Evolutionary conservation across 2,797 vertebrate species (phyloP).

Genomic region (Cheirogaleus major): DNA sequence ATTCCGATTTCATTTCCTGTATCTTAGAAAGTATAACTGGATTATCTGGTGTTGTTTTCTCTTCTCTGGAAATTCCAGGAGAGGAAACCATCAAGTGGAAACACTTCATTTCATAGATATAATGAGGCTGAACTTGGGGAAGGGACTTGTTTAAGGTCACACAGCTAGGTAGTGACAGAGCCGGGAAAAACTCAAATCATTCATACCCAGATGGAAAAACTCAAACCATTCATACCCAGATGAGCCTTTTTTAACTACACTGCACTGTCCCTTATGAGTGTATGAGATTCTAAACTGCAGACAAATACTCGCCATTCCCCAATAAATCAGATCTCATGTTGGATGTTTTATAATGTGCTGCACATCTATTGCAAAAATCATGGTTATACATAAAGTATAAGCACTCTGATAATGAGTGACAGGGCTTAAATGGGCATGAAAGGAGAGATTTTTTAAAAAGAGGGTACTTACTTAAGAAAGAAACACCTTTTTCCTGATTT

Average conservation of each 20-base stretch:
- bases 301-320: background rate
- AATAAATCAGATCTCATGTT: background rate
- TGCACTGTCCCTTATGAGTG: background rate
- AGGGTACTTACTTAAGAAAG: constrained; percentile 6
- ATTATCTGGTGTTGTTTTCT: background rate
- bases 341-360: background rate
- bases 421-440: background rate
- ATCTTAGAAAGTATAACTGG: background rate
- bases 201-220: background rate
- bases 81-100: background rate
- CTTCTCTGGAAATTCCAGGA: constrained; percentile 6
- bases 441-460: background rate
- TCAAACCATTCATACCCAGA: background rate
- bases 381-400: background rate
- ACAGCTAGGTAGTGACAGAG: background rate
- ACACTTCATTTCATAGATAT: background rate
- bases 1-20: constrained; percentile 41
- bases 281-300: background rate
- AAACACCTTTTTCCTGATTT: background rate
- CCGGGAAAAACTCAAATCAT: background rate
- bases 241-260: background rate
- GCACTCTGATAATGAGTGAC: background rate
- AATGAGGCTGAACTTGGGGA: background rate
- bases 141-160: background rate
- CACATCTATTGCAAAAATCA: background rate